Evolutionary conservation across 2,888 invertebrate species (phyloP), one percentile per base, ranked within the genome.

Genomic region (Tenthredo livida): DNA sequence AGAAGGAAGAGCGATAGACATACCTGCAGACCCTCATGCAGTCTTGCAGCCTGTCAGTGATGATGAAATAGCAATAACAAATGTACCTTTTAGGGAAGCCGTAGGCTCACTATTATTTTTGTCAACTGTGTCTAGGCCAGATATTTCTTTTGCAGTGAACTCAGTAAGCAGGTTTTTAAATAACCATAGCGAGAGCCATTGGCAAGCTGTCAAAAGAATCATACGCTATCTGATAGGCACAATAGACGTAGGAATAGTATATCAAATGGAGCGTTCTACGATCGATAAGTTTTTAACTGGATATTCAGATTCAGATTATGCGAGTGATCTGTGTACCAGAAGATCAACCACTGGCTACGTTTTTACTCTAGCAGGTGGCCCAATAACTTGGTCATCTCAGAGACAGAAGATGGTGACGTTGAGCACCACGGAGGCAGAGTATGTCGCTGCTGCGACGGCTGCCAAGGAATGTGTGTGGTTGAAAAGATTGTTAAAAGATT

Each of bases 231-330:
- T 77, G 3, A 50, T 29, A 7, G 29, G 15, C 7, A 77, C 75
- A 10, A n/a, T 15, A 9, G 21, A 47, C 5, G 2, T 47, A 10
- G 75, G 75, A 25, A 77, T 47, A 33, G 75, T 37, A 15, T 77
- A 50, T 15, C 6, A 40, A 43, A 15, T 2, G 7, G 25, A 33
- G 5, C 4, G 15, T 1, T 29, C 9, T 10, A 15, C n/a, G 33
- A 33, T 15, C 12, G 29, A 67, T 9, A 43, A 43, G 12, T 43
- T 43, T 43, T 33, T 87, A 7, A 78, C 73, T 21, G 87, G 85
- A 1, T 87, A 87, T 85, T 86, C 84, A 12, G 87, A 88, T 84
- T 85, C 87, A 43, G 87, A 88, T 33, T 88, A 85, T 21, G 86
- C 87, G 29, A 84, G 82, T 10, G 86, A 87, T 85, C 12, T 85